A percentile compares a stretch with the other conserved stretches of the same genome.
Evolutionary conservation across 2,797 vertebrate genomes (phyloP).

Genomic region (Peromyscus aztecus): DNA sequence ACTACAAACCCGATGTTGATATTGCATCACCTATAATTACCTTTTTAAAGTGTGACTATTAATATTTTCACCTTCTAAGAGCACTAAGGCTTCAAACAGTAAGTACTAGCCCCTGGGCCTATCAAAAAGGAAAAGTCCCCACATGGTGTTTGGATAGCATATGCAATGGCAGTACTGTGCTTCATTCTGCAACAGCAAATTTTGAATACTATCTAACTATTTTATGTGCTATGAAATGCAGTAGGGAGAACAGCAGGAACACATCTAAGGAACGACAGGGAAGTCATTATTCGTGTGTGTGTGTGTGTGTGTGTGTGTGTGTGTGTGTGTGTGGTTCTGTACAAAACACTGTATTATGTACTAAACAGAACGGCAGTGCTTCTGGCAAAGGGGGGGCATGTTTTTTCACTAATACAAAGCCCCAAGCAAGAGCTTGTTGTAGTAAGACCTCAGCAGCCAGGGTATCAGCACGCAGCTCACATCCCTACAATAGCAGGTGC

Average conservation of each 20-base stretch:
- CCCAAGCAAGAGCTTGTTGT: conserved; percentile 33
- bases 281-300: background rate
- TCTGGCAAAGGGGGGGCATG: background rate
- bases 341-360: background rate
- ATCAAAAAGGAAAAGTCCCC: conserved; percentile 39
- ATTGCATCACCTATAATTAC: conserved; percentile 25
- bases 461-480: background rate
- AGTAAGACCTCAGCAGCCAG: background rate
- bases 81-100: conserved; percentile 3
- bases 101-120: background rate
- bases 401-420: conserved; percentile 20
- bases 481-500: background rate
- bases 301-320: no score
- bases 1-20: conserved; percentile 41
- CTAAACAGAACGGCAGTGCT: background rate
- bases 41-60: background rate
- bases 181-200: conserved; percentile 45
- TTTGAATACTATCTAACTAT: conserved; percentile 38
- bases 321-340: background rate
- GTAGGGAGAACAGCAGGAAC: conserved; percentile 33
- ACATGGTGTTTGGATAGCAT: background rate
- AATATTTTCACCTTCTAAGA: conserved; percentile 56
- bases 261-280: background rate
- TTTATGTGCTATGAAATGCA: conserved; percentile 9
- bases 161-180: background rate